These are phyloP conservation scores for Blastomussa wellsi DNA, from an alignment of 92 coral and sea anemone species.

Conservation along the genomic window DNA sequence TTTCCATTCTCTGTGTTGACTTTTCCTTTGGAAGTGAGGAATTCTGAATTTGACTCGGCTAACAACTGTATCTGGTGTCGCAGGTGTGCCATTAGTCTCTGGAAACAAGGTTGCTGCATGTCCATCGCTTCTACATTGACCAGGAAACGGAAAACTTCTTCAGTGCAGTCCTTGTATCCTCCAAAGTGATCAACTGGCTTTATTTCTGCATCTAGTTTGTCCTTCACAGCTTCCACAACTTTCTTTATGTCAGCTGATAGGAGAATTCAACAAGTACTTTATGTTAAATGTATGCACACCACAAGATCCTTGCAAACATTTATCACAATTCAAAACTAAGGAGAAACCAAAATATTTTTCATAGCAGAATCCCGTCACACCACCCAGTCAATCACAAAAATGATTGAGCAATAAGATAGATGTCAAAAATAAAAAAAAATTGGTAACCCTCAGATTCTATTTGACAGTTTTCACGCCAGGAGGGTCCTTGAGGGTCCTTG, in stretches of 20 bases:
- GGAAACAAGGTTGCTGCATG: slow-evolving; percentile 73
- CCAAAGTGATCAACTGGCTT: slow-evolving; percentile 50
- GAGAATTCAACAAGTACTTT: not conserved
- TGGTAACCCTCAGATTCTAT: too few relatives aligned
- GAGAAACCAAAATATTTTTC: too few relatives aligned
- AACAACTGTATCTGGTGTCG: slow-evolving; percentile 55
- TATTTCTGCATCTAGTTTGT: not conserved
- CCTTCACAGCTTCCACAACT: not conserved
- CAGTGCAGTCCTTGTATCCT: slow-evolving; percentile 75
- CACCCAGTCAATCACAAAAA: too few relatives aligned
- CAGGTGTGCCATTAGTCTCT: slow-evolving; percentile 70
- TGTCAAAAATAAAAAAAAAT: too few relatives aligned
- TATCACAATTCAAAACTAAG: too few relatives aligned
- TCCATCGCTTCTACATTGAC: slow-evolving; percentile 71
- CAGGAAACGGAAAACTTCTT: slow-evolving; percentile 67
- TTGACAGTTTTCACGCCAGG: too few relatives aligned
- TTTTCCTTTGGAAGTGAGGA: slow-evolving; percentile 6
- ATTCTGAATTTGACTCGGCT: slow-evolving; percentile 31
- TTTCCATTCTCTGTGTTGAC: slow-evolving; percentile 11
- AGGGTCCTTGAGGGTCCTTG: too few relatives aligned
- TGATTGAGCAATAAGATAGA: too few relatives aligned
- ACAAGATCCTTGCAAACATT: not conserved
- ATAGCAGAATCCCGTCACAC: too few relatives aligned
- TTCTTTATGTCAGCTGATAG: not conserved
- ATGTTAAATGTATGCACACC: not conserved